A percentile compares a stretch with the other conserved stretches of the same genome.
Conservation (phyloP, 2,888 invertebrate genomes). For the Molorchus minor region DNA sequence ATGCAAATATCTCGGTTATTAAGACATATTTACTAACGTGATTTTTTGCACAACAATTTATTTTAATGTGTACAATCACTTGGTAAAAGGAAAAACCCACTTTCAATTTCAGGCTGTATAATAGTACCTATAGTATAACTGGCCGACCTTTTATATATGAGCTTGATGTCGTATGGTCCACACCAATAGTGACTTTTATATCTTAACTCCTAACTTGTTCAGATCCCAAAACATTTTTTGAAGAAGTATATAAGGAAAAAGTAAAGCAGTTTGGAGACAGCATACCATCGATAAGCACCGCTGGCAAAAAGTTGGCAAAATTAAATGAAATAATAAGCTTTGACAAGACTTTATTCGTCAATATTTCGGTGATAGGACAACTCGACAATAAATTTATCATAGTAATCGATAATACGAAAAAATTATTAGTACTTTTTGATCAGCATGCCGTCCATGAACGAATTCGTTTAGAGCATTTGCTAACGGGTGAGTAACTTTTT, state of each 20-base stretch:
- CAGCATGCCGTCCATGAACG: constrained; percentile 91
- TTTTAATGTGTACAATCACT: no score
- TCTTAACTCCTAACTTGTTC: constrained; percentile 28
- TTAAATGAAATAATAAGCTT: constrained; percentile 53
- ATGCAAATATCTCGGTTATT: no score
- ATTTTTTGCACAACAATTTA: no score
- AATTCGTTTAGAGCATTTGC: constrained; percentile 76
- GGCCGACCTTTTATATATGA: no score
- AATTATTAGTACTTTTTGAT: constrained; percentile 76
- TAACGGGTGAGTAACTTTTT: constrained; percentile 64
- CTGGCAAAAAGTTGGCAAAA: constrained; percentile 31
- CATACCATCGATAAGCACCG: constrained; percentile 44
- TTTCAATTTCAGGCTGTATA: no score
- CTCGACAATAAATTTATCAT: constrained; percentile 79
- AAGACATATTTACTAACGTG: no score
- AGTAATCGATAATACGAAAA: constrained; percentile 61
- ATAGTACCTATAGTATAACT: no score
- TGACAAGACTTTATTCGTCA: constrained; percentile 63
- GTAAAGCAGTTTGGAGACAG: constrained; percentile 48
- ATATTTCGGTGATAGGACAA: constrained; percentile 71
- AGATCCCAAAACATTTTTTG: constrained; percentile 57
- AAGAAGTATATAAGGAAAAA: constrained; percentile 55
- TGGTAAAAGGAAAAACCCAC: no score
- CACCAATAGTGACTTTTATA: no score
- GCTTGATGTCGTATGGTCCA: no score